Conservation (phyloP, 2,888 invertebrate species). For the Tachystola acroxantha region DNA sequence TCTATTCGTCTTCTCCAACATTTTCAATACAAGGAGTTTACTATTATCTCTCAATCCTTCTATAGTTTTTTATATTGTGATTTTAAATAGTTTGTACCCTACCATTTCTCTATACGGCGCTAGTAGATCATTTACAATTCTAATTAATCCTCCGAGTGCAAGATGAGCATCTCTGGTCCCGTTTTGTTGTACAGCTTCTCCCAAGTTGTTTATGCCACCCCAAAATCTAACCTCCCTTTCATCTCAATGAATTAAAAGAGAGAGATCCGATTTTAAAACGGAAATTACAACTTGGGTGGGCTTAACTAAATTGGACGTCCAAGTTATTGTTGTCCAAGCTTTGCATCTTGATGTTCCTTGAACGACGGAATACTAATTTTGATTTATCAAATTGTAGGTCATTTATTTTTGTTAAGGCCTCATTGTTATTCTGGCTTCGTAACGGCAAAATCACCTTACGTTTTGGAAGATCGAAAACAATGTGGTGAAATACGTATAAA, state of each 20-base stretch:
- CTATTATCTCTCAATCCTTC: too few species aligned
- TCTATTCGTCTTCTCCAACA: too few species aligned
- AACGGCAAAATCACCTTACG: background rate
- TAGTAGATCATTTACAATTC: conserved; percentile 61
- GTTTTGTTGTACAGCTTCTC: conserved; percentile 35
- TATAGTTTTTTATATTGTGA: too few species aligned
- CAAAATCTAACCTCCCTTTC: background rate
- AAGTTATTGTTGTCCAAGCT: conserved; percentile 49
- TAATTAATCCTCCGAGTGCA: conserved; percentile 64
- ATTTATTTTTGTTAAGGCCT: conserved; percentile 7
- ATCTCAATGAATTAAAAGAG: background rate
- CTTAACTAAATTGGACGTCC: conserved; percentile 46
- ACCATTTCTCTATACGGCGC: too few species aligned
- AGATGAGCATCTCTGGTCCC: conserved; percentile 47
- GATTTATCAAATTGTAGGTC: conserved; percentile 31
- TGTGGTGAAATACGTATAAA: too few species aligned
- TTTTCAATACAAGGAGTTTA: too few species aligned
- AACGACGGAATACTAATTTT: conserved; percentile 47
- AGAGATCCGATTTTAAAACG: background rate
- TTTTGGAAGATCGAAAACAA: background rate
- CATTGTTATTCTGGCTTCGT: conserved; percentile 6
- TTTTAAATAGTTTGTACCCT: too few species aligned
- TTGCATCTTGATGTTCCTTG: conserved; percentile 60
- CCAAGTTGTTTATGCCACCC: background rate
- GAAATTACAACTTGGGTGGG: background rate